Conservation (phyloP, 2,888 invertebrate species). For the Phalera bucephala region DNA sequence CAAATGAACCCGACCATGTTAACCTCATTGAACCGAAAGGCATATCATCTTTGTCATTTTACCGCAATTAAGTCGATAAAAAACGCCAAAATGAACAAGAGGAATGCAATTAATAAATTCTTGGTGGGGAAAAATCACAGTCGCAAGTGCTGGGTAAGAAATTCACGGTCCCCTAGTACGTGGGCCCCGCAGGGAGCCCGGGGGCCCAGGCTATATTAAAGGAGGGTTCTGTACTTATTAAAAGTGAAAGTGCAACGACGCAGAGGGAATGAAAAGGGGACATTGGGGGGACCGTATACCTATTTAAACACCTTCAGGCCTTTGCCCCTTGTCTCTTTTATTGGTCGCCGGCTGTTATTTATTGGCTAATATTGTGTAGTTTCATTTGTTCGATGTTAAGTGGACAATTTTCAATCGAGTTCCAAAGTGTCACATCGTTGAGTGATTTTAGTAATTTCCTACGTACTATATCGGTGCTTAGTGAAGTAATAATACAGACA, state of each 20-base stretch:
- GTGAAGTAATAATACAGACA: too few relatives aligned
- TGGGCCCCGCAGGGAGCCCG: conserved; percentile 51
- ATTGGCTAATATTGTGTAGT: conserved; percentile 12
- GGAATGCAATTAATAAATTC: conserved; percentile 63
- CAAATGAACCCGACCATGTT: too few relatives aligned
- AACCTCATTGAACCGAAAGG: too few relatives aligned
- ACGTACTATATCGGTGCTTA: too few relatives aligned
- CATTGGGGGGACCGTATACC: conserved; percentile 21
- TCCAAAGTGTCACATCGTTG: too few relatives aligned
- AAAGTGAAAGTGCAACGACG: conserved; percentile 58
- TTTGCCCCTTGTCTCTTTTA: conserved; percentile 38
- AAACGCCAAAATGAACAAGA: conserved; percentile 37
- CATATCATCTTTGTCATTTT: too few relatives aligned
- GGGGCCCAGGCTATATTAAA: conserved; percentile 71
- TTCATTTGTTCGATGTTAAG: not conserved
- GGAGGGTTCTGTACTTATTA: conserved; percentile 70
- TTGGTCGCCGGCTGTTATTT: conserved; percentile 36
- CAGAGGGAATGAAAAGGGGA: conserved; percentile 25
- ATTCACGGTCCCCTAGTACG: conserved; percentile 58
- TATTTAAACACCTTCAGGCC: conserved; percentile 60
- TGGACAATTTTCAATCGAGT: too few relatives aligned
- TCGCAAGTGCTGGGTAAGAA: conserved; percentile 47
- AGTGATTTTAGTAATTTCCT: too few relatives aligned
- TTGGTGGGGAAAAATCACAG: conserved; percentile 61
- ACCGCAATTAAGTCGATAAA: conserved; percentile 26